phyloP scores from a whole-genome alignment of 2,113 vertebrate genomes.

The Petromus typicus region DNA sequence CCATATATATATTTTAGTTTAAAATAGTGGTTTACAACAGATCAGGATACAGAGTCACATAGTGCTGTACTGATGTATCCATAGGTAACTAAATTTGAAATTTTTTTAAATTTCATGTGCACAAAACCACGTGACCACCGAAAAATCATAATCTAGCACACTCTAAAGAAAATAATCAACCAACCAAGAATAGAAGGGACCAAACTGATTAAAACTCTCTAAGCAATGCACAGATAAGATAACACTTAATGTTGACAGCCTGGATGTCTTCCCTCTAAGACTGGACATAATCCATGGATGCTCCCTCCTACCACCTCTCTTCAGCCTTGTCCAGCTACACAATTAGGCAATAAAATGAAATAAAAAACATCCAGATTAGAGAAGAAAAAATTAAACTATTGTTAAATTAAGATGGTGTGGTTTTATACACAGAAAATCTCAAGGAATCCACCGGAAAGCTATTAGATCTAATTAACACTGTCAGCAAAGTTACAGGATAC shows the following conservation, averaged over 20 bases:
- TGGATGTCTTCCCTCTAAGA: not conserved
- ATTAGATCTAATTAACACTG: not conserved
- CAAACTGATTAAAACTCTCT: not conserved
- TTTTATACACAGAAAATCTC: not conserved
- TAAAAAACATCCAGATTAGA: not conserved
- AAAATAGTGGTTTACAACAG: slow-evolving; percentile 18
- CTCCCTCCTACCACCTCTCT: not conserved
- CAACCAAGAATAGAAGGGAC: not conserved
- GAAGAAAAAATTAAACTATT: not conserved
- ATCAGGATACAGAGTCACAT: not conserved
- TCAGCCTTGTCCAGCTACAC: not conserved
- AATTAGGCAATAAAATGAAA: slow-evolving; percentile 4
- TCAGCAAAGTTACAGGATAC: not conserved
- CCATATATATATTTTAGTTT: not conserved
- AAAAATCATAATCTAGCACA: not conserved
- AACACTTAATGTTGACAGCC: not conserved
- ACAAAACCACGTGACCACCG: not conserved
- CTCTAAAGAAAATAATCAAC: not conserved
- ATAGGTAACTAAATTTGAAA: not conserved
- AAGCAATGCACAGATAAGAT: not conserved
- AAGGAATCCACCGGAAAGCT: not conserved
- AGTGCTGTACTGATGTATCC: not conserved
- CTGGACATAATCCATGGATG: not conserved
- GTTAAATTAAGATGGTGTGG: not conserved
- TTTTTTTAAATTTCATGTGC: not conserved